Conservation (phyloP, 2,113 vertebrate species). For the Beaufortia kweichowensis region DNA sequence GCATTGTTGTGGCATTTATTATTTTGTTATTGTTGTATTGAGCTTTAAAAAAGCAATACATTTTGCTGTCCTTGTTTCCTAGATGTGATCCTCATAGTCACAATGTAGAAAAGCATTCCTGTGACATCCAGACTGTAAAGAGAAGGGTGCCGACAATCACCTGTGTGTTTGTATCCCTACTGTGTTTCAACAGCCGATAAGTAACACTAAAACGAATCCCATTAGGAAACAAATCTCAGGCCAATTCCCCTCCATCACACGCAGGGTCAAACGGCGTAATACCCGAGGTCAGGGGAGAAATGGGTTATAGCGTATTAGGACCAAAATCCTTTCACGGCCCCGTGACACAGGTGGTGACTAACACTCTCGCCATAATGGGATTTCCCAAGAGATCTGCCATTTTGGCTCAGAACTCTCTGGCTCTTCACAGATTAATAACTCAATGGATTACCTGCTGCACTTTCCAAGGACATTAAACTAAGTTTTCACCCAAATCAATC, state of each 20-base stretch:
- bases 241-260: slow-evolving; percentile 37
- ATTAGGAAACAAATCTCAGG: slow-evolving; percentile 50
- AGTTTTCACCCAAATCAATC: slow-evolving; percentile 69
- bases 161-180: slow-evolving; percentile 55
- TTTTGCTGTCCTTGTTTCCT: slow-evolving; percentile 5
- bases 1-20: slow-evolving; percentile 1
- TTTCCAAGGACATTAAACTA: slow-evolving; percentile 75
- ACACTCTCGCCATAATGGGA: slow-evolving; percentile 48
- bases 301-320: slow-evolving; percentile 56
- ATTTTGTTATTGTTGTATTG: not conserved
- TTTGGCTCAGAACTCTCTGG: slow-evolving; percentile 60
- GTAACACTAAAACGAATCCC: slow-evolving; percentile 63
- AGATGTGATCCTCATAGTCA: not conserved
- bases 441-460: slow-evolving; percentile 73
- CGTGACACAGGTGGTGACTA: slow-evolving; percentile 39
- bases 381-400: slow-evolving; percentile 61
- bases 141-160: slow-evolving; percentile 18
- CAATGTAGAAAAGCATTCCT: slow-evolving; percentile 3
- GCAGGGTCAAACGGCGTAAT: slow-evolving; percentile 49
- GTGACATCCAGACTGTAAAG: not conserved
- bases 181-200: slow-evolving; percentile 48
- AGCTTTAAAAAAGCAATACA: not conserved
- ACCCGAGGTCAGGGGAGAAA: slow-evolving; percentile 56
- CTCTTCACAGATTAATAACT: slow-evolving; percentile 74
- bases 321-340: slow-evolving; percentile 47